Evolutionary conservation across 1,140 invertebrate species (phyloP).

Genomic region (Aporrectodea caliginosa): DNA sequence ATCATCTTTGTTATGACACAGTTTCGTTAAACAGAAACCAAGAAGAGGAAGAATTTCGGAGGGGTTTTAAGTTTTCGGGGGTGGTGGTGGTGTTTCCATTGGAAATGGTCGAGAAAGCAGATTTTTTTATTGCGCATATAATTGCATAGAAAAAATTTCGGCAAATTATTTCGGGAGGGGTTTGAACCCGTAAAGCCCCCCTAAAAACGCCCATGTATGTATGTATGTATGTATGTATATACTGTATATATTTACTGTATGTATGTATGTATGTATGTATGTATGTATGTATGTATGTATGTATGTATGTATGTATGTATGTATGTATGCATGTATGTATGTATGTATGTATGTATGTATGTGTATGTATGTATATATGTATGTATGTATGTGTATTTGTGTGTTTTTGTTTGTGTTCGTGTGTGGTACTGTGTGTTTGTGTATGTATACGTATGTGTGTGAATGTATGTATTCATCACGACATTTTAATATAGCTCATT

Average conservation of each 20-base stretch:
- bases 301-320: not conserved
- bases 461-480: conserved; percentile 3
- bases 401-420: not conserved
- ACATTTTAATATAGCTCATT: not conserved
- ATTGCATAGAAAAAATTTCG: too few relatives aligned
- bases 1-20: too few relatives aligned
- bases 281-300: conserved; percentile 7
- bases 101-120: too few relatives aligned
- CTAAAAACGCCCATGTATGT: too few relatives aligned
- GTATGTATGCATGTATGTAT: not conserved
- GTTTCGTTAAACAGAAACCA: too few relatives aligned
- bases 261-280: conserved; percentile 7
- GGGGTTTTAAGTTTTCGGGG: too few relatives aligned
- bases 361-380: conserved; percentile 4
- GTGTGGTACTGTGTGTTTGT: not conserved
- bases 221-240: not conserved
- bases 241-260: too few relatives aligned
- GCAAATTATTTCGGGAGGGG: too few relatives aligned
- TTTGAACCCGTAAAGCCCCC: too few relatives aligned
- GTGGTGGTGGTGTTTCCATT: too few relatives aligned
- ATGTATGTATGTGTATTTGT: conserved; percentile 1
- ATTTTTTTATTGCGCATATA: too few relatives aligned
- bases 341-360: not conserved
- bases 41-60: too few relatives aligned
- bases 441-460: not conserved